Evolutionary conservation across 2,888 invertebrate species (phyloP).

Genomic region (Mythimna vitellina): DNA sequence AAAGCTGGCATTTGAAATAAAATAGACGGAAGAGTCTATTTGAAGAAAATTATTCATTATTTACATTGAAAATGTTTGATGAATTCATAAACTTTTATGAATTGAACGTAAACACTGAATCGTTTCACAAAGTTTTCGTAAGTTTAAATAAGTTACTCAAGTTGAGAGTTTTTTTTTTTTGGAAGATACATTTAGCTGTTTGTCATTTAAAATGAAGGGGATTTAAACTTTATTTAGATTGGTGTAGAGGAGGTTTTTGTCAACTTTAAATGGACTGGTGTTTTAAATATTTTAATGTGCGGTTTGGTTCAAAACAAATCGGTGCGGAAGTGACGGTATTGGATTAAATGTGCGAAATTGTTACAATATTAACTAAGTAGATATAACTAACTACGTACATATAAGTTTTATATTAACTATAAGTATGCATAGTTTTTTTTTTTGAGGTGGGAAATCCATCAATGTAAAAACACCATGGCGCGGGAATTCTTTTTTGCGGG

Average conservation of each 20-base stretch:
- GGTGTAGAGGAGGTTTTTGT: not conserved
- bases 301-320: too few relatives aligned
- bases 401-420: too few relatives aligned
- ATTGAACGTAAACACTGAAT: conserved; percentile 34
- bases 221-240: conserved; percentile 7
- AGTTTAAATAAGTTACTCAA: conserved; percentile 25
- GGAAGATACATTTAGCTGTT: conserved; percentile 16
- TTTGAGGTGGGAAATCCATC: too few relatives aligned
- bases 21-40: conserved; percentile 8
- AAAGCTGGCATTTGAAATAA: not conserved
- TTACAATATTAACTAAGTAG: too few relatives aligned
- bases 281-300: too few relatives aligned
- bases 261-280: not conserved
- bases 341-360: too few relatives aligned
- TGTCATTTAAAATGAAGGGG: not conserved
- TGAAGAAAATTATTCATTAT: conserved; percentile 27
- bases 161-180: conserved; percentile 15
- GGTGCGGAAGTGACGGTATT: too few relatives aligned
- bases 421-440: too few relatives aligned
- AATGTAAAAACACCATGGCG: too few relatives aligned
- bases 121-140: conserved; percentile 28
- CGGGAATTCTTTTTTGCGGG: too few relatives aligned
- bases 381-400: too few relatives aligned
- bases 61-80: conserved; percentile 30
- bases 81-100: conserved; percentile 35